phyloP scores from a whole-genome alignment of 2,113 vertebrate genomes.

The Nothocercus nigrocapillus region DNA sequence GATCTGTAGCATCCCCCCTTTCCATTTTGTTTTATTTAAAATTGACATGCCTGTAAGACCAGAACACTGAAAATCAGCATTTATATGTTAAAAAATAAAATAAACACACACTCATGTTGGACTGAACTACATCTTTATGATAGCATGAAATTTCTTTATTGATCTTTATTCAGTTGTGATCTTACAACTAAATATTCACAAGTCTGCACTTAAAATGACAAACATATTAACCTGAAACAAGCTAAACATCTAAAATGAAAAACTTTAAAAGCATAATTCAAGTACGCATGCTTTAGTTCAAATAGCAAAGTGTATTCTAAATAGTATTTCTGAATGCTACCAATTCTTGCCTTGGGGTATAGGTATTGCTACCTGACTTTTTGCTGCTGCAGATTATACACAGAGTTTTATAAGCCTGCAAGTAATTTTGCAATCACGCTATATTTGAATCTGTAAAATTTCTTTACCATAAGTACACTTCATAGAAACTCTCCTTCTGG shows the following conservation, averaged over 20 bases:
- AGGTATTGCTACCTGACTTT: neutral
- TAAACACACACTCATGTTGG: neutral
- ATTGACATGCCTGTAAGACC: constrained; percentile 84
- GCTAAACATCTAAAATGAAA: neutral
- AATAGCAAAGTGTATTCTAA: neutral
- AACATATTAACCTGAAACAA: neutral
- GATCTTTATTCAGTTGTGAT: neutral
- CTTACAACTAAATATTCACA: neutral
- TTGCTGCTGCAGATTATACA: neutral
- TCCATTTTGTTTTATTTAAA: constrained; percentile 95
- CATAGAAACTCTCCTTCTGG: neutral
- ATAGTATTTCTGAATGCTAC: neutral
- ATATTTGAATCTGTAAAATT: neutral
- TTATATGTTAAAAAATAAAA: neutral
- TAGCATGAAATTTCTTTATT: neutral
- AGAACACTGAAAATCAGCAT: neutral
- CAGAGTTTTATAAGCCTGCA: neutral
- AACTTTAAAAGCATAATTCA: neutral
- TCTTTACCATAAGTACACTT: neutral
- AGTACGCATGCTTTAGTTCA: neutral
- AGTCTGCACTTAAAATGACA: neutral
- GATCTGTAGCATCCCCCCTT: constrained; percentile 92
- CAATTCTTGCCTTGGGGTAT: rapidly evolving
- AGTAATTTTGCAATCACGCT: neutral
- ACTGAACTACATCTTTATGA: neutral